Base-by-base conservation (phyloP, 2,113 vertebrate genomes). In the Vicugna pacos region DNA sequence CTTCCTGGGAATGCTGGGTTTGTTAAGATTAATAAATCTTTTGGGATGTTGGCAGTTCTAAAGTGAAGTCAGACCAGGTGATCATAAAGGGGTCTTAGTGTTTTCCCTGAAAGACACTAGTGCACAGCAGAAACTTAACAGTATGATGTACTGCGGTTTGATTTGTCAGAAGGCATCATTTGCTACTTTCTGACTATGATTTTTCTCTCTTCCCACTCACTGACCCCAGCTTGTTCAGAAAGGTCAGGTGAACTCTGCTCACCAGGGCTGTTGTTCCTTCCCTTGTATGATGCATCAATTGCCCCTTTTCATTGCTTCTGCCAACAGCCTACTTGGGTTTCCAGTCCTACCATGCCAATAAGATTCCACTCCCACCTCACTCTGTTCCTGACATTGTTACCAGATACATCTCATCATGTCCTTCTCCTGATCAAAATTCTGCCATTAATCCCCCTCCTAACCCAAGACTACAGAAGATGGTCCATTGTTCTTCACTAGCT, bases 21-120 rank as follows among this genome's bases (percentile, higher is more conserved):
- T 35, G 50, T 38, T 64, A 38, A 94, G 26, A 94, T 32, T 48
- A 76, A 92, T 73, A 94, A 79, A 94, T 93, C 95, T 95, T 95
- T 92, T 26, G 76, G 79, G 65, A 91, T 54, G 69, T 35, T 79
- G 60, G 69, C 56, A 70, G 67, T 64, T 96, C 48, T 70, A 76
- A 65, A 87, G 83, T n/a, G 80, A 95, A 96, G 70, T 65, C 85
- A 91, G 80, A 24, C 64, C 10, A 38, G 48, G 6, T 56, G 42
- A 72, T 89, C 30, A 3, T 84, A 64, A 94, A 94, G 50, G 89
- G 7, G 73, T 65, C 93, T 91, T 70, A 80, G 26, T 24, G 52
- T 35, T 32, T 75, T 54, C 83, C 52, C 22, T 72, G 83, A 84
- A 92, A 86, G 94, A 89, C 60, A 17, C 42, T 5, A 48, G 50